These are phyloP conservation scores for Burhinus bistriatus DNA, from an alignment of 2,113 vertebrate genomes.

Conservation along the genomic window DNA sequence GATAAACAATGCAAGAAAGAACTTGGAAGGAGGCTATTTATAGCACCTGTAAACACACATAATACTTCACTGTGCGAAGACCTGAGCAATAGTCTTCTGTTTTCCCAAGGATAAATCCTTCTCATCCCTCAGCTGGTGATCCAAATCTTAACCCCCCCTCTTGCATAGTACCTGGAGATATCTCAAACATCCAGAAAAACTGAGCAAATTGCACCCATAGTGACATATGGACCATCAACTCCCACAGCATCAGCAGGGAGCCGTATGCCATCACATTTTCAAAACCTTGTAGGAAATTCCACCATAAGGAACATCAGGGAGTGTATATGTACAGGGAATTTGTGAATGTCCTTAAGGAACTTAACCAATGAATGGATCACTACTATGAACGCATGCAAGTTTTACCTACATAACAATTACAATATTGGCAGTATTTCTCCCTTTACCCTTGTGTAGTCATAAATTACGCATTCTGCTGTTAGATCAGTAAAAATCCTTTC, in stretches of 20 bases:
- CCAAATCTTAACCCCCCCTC: background rate
- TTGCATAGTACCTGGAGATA: background rate
- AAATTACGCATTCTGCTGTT: conserved; percentile 22
- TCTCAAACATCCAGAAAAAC: background rate
- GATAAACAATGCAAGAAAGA: background rate
- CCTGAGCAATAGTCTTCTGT: background rate
- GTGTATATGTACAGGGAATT: background rate
- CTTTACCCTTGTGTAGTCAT: background rate
- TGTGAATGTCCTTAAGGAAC: conserved; percentile 12
- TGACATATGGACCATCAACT: background rate
- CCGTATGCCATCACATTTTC: background rate
- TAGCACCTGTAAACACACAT: background rate
- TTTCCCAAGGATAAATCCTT: background rate
- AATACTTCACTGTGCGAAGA: background rate
- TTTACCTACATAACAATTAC: background rate
- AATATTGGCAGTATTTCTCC: conserved; percentile 9
- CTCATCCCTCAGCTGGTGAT: background rate
- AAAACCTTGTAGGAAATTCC: background rate
- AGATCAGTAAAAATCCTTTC: conserved; percentile 11
- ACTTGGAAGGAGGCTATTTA: background rate
- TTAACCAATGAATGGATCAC: conserved; percentile 5
- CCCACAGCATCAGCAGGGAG: background rate
- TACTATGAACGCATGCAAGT: background rate
- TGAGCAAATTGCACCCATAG: background rate
- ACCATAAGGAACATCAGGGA: background rate